These are phyloP conservation scores for Pocillopora grandis DNA, from an alignment of 92 coral and sea anemone species.

Conservation along the genomic window DNA sequence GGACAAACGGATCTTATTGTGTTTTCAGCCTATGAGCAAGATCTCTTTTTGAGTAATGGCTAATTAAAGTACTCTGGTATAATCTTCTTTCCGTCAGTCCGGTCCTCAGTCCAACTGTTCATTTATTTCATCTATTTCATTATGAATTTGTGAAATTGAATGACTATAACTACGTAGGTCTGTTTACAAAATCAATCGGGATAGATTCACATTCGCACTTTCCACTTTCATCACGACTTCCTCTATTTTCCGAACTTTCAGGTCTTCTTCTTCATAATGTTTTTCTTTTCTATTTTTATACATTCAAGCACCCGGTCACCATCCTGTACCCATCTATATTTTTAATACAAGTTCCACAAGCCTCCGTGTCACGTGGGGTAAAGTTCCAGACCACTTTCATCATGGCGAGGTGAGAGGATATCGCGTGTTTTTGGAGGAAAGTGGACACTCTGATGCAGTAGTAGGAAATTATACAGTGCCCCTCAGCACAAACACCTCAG, in stretches of 20 bases:
- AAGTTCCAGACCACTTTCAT: conserved; percentile 57
- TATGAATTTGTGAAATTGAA: too few species aligned
- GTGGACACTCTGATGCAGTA: neutral
- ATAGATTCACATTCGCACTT: too few species aligned
- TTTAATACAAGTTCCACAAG: conserved; percentile 75
- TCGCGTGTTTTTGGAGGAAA: conserved; percentile 32
- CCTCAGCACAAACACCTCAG: neutral
- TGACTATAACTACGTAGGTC: too few species aligned
- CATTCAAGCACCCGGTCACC: conserved; percentile 61
- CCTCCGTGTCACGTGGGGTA: conserved; percentile 72
- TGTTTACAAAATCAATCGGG: too few species aligned
- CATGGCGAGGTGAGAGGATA: conserved; percentile 75
- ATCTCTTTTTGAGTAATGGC: too few species aligned
- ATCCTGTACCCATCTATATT: conserved; percentile 56
- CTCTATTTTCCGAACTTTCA: too few species aligned
- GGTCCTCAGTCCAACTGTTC: neutral
- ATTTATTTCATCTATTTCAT: neutral
- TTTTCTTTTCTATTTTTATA: neutral
- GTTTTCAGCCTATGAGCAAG: too few species aligned
- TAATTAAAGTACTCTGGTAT: too few species aligned
- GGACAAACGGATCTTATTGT: too few species aligned
- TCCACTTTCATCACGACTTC: too few species aligned
- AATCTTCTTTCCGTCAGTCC: too few species aligned
- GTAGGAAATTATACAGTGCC: conserved; percentile 17
- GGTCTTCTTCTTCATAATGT: neutral